Conservation (phyloP, 2,797 vertebrate genomes). For the Thamnophis elegans region DNA sequence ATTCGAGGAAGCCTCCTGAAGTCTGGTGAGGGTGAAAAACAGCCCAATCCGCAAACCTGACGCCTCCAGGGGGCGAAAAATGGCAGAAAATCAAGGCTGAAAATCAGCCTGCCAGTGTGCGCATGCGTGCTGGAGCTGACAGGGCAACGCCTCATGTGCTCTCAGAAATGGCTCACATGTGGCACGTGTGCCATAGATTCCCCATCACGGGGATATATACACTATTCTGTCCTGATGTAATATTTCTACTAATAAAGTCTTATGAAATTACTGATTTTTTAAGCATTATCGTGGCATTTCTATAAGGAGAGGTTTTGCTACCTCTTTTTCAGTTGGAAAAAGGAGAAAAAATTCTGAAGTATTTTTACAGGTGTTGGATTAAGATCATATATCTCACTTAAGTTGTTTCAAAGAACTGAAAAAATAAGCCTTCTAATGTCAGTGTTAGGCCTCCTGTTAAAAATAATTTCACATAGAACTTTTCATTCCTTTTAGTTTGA, state of each 20-base stretch:
- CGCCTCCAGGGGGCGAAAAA: too few relatives aligned
- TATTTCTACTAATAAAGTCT: background rate
- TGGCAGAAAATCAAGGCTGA: too few relatives aligned
- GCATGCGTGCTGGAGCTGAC: too few relatives aligned
- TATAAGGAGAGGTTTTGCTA: background rate
- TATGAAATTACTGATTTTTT: background rate
- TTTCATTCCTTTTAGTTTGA: background rate
- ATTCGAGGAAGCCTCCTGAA: too few relatives aligned
- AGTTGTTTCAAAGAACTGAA: conserved; percentile 31
- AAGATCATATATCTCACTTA: conserved; percentile 10
- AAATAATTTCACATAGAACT: conserved; percentile 30
- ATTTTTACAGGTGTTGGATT: conserved; percentile 14
- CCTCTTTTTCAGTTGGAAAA: background rate
- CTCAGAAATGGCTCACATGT: too few relatives aligned
- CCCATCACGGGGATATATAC: background rate
- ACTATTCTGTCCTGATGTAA: background rate
- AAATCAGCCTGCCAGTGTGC: too few relatives aligned
- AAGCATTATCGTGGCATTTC: background rate
- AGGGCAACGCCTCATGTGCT: too few relatives aligned
- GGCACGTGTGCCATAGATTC: too few relatives aligned
- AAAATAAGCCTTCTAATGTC: conserved; percentile 14
- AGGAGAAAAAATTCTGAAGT: background rate
- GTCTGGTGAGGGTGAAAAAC: too few relatives aligned
- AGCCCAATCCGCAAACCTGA: too few relatives aligned
- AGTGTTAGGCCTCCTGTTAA: conserved; percentile 10